Evolutionary conservation across 2,888 invertebrate species (phyloP).

Genomic region (Nephrotoma guestfalica): DNA sequence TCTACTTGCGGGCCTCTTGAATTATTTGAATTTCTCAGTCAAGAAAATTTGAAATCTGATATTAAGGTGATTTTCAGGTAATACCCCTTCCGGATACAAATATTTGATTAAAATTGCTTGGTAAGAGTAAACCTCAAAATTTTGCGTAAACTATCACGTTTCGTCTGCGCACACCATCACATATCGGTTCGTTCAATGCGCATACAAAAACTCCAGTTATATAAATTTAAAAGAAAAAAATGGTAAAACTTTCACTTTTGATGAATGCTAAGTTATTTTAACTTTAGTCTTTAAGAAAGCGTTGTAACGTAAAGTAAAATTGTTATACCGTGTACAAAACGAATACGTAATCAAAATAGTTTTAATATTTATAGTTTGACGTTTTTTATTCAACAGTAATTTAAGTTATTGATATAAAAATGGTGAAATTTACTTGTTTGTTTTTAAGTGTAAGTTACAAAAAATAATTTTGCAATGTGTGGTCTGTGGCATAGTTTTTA

Average conservation of each 20-base stretch:
- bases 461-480: no score
- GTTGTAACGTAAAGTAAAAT: neutral
- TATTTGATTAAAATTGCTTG: no score
- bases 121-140: no score
- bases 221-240: neutral
- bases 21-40: no score
- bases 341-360: neutral
- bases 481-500: no score
- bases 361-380: neutral
- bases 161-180: neutral
- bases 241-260: neutral
- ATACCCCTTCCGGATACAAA: no score
- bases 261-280: neutral
- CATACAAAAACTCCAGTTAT: neutral
- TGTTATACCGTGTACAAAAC: neutral
- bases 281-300: neutral
- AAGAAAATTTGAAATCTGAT: no score
- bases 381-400: neutral
- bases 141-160: neutral
- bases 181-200: neutral
- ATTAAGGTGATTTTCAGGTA: no score
- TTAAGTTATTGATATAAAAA: neutral
- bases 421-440: neutral
- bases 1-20: no score
- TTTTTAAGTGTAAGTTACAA: neutral